Evolutionary conservation across 2,797 vertebrate species (phyloP), one percentile per base, ranked within the genome.

Genomic region (Heteromormyrus szaboi): DNA sequence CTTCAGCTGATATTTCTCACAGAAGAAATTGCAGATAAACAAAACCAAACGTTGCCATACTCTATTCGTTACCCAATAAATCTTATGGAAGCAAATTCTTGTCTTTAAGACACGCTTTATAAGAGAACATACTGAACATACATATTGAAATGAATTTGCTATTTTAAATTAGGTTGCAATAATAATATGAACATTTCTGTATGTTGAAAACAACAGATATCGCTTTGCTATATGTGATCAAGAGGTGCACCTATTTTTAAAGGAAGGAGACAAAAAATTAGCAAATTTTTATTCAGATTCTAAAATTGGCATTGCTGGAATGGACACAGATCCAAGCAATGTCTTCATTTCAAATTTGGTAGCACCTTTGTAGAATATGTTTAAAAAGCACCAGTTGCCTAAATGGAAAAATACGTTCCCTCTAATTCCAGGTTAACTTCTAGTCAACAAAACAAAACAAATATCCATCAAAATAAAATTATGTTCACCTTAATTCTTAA

Each of bases 331-430:
- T 56, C 53, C 68, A 83, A 53, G 41, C n/a, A 25, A 85, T 11
- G 37, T 5, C 33, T 44, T 14, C 17, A 46, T 90, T 79, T 29
- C 9, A 41, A 25, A 50, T 59, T 51, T 65, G 51, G 87, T 90
- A 90, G 89, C 89, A 90, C 89, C 87, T 88, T 88, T 46, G 33
- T 5, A 37, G n/a, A 84, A 65, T 59, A 84, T 86, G 87, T 88
- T 86, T 44, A 37, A 33, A 72, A 65, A 90, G 89, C 89, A 90
- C 89, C 87, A 88, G 54, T 51, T 59, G 22, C 44, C 22, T 48
- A 59, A 72, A 89, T 22, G n/a, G 12, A 46, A 4, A 85, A 76
- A 84, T 37, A 81, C 68, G n/a, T 50, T 87, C 85, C 41, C 68
- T 53, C 65, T 48, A 62, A 89, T 46, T 81, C 50, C 14, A 41